Evolutionary conservation across 1,140 invertebrate genomes (phyloP).

Genomic region (Drosophila trapezifrons): DNA sequence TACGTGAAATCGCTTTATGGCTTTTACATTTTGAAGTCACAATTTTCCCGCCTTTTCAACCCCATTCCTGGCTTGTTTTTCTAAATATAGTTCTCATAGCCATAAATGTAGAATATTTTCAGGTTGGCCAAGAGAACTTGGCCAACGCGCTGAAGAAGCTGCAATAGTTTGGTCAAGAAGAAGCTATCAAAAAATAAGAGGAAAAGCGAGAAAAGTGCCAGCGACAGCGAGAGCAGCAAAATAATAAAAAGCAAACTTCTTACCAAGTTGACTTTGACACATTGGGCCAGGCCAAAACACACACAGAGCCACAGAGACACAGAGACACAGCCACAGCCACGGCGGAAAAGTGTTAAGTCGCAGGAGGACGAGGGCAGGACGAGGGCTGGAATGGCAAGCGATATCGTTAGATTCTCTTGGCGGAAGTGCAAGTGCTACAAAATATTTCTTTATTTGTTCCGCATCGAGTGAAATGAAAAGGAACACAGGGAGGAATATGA

Average conservation of each 20-base stretch:
- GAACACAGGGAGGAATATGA: too few species aligned
- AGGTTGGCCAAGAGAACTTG: not conserved
- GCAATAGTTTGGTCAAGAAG: constrained; percentile 23
- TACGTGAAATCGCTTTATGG: constrained; percentile 61
- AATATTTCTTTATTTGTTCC: constrained; percentile 56
- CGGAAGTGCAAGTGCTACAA: constrained; percentile 28
- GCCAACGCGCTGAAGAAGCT: too few species aligned
- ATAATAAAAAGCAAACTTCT: constrained; percentile 79
- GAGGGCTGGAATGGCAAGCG: constrained; percentile 10
- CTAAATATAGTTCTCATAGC: not conserved
- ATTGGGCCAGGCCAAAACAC: constrained; percentile 75
- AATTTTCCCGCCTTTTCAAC: not conserved
- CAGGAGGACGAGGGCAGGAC: not conserved
- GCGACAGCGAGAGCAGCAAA: constrained; percentile 63
- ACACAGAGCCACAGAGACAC: constrained; percentile 15
- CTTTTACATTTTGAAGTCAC: constrained; percentile 23
- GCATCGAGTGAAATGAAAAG: constrained; percentile 31
- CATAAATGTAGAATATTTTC: not conserved
- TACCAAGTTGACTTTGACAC: constrained; percentile 79
- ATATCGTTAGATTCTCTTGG: not conserved
- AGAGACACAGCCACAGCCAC: not conserved
- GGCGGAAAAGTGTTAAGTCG: not conserved
- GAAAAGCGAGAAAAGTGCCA: constrained; percentile 52
- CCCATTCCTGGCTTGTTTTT: not conserved
- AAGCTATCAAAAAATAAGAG: constrained; percentile 1